Evolutionary conservation across 2,888 invertebrate genomes (phyloP), one percentile per base, ranked within the genome.

Genomic region (Selenia dentaria): DNA sequence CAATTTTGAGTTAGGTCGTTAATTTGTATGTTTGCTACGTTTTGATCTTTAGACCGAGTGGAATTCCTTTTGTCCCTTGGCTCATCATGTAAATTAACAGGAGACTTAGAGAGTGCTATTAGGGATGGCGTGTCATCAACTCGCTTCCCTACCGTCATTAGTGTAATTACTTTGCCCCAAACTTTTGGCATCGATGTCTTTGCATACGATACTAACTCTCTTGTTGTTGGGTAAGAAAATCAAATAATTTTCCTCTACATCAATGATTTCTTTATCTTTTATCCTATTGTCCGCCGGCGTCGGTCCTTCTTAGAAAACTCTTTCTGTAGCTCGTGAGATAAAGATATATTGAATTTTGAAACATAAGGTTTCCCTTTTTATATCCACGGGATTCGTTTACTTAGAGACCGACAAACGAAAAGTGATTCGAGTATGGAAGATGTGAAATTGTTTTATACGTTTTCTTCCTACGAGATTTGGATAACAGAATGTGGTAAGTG

Each of bases 301-400:
- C 66, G 64, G 59, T 67, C 62, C 68, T 65, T 75, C 69, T 74
- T 58, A 62, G 61, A 74, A 70, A 69, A 74, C 73, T 75, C 58
- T 70, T 70, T 73, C 67, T 61, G 62, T 71, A 68, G 69, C 64
- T 71, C 63, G 65, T 57, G 57, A 80, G 78, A 81, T 79, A 76
- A 77, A 72, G 64, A 75, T 72, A 80, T 83, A 85, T 84, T 83
- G 79, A 84, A 83, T 84, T 86, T 81, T 78, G 77, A 81, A 81
- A 79, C 79, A 78, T 75, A 78, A 70, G 73, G 74, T 74, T 75
- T 74, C 70, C 72, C 74, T 80, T 79, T 82, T 78, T 78, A 71
- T 75, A 69, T 78, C 61, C 40, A 35, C 34, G 40, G 45, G 43
- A 45, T 54, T 54, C 50, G 50, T 55, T 57, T 57, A 56, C 53